Evolutionary conservation across 2,113 vertebrate genomes (phyloP).

Genomic region (Hippocampus guttulatus): DNA sequence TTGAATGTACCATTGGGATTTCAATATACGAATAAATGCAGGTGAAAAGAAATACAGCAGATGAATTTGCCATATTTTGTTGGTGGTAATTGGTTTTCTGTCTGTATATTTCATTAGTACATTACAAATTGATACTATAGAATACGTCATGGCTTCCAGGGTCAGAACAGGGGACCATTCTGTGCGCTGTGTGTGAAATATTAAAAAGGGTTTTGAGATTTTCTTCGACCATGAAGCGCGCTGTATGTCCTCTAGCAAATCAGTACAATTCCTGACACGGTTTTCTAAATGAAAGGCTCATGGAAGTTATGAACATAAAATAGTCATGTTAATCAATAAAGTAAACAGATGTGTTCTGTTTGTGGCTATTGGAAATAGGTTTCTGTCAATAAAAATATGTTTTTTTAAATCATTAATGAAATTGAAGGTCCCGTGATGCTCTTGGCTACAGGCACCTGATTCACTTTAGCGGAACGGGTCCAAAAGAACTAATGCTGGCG

Average conservation of each 20-base stretch:
- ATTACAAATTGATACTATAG: not conserved
- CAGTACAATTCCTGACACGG: not conserved
- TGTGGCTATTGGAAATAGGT: conserved; percentile 1
- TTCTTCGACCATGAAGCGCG: not conserved
- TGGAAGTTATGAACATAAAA: conserved; percentile 6
- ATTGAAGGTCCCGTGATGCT: conserved; percentile 12
- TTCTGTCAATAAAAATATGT: not conserved
- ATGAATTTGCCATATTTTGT: not conserved
- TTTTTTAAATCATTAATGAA: conserved; percentile 1
- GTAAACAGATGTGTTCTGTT: conserved; percentile 9
- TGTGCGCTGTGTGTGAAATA: conserved; percentile 1
- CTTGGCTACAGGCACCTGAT: not conserved
- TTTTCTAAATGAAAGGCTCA: not conserved
- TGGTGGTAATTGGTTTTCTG: not conserved
- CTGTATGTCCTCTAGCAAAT: not conserved
- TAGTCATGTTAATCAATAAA: not conserved
- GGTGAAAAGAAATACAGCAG: not conserved
- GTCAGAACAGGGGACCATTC: not conserved
- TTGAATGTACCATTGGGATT: not conserved
- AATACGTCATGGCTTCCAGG: not conserved
- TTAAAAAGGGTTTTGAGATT: conserved; percentile 10
- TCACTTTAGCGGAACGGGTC: not conserved
- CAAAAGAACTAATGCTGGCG: not conserved
- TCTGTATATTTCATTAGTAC: not conserved
- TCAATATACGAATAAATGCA: not conserved